These are phyloP conservation scores for Leptinotarsa lineolata DNA, from an alignment of 1,140 invertebrate genomes.

Conservation along the genomic window DNA sequence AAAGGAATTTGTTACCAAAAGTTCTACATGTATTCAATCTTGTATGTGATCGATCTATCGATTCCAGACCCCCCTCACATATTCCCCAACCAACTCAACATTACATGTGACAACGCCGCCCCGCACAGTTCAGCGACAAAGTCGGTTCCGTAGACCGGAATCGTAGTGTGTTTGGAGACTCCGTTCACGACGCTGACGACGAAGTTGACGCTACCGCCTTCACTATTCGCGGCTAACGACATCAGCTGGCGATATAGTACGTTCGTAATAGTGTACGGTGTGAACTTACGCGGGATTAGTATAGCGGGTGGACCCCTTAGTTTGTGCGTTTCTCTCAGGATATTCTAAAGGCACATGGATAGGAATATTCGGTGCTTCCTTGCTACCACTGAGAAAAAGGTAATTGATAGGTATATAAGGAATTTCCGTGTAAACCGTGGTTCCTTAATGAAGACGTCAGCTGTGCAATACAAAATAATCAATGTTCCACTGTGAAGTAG, in stretches of 20 bases:
- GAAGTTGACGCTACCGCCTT: background rate
- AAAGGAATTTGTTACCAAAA: too few species aligned
- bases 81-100: background rate
- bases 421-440: background rate
- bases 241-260: slow-evolving; percentile 20
- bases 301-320: background rate
- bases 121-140: slow-evolving; percentile 12
- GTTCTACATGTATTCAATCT: too few species aligned
- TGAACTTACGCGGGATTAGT: background rate
- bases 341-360: slow-evolving; percentile 18
- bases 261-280: background rate
- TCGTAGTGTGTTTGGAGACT: slow-evolving; percentile 22
- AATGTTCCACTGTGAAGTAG: too few species aligned
- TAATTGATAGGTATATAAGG: background rate
- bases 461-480: too few species aligned
- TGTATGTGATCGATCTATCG: too few species aligned
- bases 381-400: slow-evolving; percentile 8
- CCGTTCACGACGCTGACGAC: slow-evolving; percentile 4
- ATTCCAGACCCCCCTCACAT: too few species aligned
- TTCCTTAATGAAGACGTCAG: background rate
- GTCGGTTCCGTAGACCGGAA: background rate
- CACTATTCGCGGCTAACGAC: slow-evolving; percentile 6
- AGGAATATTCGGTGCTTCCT: background rate
- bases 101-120: background rate
- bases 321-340: background rate